Percentiles rank a stretch among this genome's conserved stretches.
These are phyloP conservation scores for Andrena dorsata DNA, from an alignment of 2,888 invertebrate genomes.

Conservation along the genomic window DNA sequence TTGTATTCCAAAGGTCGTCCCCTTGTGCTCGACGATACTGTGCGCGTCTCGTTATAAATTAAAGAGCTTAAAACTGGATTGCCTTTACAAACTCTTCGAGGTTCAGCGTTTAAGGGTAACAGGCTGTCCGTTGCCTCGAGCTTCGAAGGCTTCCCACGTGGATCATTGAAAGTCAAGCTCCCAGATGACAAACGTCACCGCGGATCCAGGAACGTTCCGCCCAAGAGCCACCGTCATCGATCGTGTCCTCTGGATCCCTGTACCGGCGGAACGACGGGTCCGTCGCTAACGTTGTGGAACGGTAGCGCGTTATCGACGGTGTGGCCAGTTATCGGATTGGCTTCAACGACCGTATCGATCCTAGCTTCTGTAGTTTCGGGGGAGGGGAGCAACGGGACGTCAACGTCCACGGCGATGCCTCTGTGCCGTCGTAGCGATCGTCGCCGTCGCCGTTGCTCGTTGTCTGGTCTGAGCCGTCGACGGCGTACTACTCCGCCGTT, in stretches of 20 bases:
- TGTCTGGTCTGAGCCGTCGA: conserved; percentile 38
- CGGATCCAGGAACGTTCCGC: not conserved
- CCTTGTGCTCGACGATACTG: conserved; percentile 22
- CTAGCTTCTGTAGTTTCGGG: conserved; percentile 42
- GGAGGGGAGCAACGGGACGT: conserved; percentile 53
- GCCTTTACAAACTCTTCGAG: not conserved
- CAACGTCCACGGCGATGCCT: conserved; percentile 67
- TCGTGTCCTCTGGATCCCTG: not conserved
- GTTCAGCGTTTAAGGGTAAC: not conserved
- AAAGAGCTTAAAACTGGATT: conserved; percentile 9
- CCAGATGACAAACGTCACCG: not conserved
- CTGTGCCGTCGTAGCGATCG: conserved; percentile 41
- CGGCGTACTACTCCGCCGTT: conserved; percentile 40
- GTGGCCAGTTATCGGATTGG: conserved; percentile 66
- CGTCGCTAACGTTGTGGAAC: conserved; percentile 43
- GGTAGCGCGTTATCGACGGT: conserved; percentile 47
- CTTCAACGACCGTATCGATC: conserved; percentile 71
- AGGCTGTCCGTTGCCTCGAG: not conserved
- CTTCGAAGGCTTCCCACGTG: not conserved
- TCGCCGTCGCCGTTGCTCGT: conserved; percentile 44
- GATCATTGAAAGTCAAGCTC: not conserved
- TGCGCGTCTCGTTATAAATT: conserved; percentile 39
- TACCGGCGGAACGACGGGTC: conserved; percentile 25
- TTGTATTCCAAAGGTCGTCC: conserved; percentile 13
- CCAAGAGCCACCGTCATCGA: not conserved